A percentile compares a stretch with the other conserved stretches of the same genome.
Conservation (phyloP, 1,140 invertebrate species). For the Aleiodes sp. region DNA sequence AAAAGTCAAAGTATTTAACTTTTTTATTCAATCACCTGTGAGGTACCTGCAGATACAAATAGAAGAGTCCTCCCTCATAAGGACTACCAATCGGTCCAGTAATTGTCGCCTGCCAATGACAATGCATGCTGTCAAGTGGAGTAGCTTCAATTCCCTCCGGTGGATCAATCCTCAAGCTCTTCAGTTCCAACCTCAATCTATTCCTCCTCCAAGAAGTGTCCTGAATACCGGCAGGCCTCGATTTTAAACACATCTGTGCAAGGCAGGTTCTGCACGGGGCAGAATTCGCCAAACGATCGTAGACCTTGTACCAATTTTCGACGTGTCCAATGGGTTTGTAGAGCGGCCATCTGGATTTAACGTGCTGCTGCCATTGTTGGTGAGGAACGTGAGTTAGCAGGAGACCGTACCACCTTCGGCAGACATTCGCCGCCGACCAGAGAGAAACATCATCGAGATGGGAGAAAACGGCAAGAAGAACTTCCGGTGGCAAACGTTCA, state of each 20-base stretch:
- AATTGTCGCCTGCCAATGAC: constrained; percentile 93
- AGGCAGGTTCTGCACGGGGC: constrained; percentile 84
- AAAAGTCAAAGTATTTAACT: constrained; percentile 24
- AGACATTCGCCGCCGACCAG: constrained; percentile 87
- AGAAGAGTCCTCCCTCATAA: constrained; percentile 95
- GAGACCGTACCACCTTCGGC: constrained; percentile 83
- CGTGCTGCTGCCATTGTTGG: constrained; percentile 80
- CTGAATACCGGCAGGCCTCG: constrained; percentile 69
- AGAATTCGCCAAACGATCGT: constrained; percentile 62
- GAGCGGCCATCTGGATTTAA: constrained; percentile 82
- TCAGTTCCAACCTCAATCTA: constrained; percentile 78
- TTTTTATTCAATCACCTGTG: constrained; percentile 68
- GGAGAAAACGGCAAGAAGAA: constrained; percentile 86
- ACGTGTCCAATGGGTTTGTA: constrained; percentile 77
- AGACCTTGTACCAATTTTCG: constrained; percentile 83
- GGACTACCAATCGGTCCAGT: constrained; percentile 89
- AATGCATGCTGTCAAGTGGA: constrained; percentile 81
- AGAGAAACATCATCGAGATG: constrained; percentile 92
- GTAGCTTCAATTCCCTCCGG: constrained; percentile 90
- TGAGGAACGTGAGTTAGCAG: constrained; percentile 78
- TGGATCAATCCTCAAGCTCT: constrained; percentile 81
- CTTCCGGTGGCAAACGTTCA: constrained; percentile 76
- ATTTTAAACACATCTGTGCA: constrained; percentile 77
- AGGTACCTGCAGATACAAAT: constrained; percentile 89
- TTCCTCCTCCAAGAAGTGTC: constrained; percentile 80